These are phyloP conservation scores for Aelia acuminata DNA, from an alignment of 2,888 invertebrate genomes.

Conservation along the genomic window DNA sequence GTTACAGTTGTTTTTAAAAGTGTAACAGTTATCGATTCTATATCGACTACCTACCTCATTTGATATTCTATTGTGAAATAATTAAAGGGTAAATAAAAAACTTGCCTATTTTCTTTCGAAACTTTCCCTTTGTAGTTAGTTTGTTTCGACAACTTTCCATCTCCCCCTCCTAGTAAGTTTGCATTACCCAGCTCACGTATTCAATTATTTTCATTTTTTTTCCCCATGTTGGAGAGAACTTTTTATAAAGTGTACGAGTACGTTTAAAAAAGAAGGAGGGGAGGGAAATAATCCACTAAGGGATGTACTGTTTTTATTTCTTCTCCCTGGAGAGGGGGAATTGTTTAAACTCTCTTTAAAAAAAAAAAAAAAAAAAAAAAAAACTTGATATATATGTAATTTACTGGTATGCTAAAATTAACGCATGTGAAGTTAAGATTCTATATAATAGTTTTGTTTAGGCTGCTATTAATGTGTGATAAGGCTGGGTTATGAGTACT, in stretches of 20 bases:
- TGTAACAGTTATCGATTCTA: too few species aligned
- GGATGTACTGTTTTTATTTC: too few species aligned
- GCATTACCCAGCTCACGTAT: slow-evolving; percentile 17
- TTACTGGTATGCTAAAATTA: too few species aligned
- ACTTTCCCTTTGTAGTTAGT: slow-evolving; percentile 8
- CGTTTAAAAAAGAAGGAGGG: not conserved
- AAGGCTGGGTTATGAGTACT: too few species aligned
- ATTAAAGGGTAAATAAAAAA: not conserved
- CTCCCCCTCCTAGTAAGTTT: not conserved
- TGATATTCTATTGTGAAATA: too few species aligned
- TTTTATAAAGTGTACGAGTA: not conserved
- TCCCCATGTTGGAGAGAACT: not conserved
- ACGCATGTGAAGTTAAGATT: too few species aligned
- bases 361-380: too few species aligned
- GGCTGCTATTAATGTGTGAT: too few species aligned
- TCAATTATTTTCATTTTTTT: not conserved
- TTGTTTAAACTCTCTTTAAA: slow-evolving; percentile 58
- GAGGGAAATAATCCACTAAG: too few species aligned
- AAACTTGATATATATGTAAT: too few species aligned
- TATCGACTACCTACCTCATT: not conserved
- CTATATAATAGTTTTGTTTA: too few species aligned
- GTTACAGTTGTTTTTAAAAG: too few species aligned
- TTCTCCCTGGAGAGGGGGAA: slow-evolving; percentile 42
- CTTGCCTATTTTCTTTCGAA: not conserved
- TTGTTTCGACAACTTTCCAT: not conserved